Evolutionary conservation across 2,888 invertebrate species (phyloP).

Genomic region (Eupithecia subfuscata): DNA sequence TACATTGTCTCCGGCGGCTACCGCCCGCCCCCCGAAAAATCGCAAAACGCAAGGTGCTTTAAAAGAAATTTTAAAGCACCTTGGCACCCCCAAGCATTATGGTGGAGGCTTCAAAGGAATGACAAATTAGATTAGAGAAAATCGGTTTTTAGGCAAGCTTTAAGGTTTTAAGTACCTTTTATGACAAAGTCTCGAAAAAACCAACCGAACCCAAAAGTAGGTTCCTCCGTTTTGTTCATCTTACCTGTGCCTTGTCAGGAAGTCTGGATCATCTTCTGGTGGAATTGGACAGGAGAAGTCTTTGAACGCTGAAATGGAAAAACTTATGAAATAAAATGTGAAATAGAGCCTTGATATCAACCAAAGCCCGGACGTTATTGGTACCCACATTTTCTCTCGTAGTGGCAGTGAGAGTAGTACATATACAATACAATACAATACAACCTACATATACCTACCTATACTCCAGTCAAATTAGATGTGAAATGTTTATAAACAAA

Average conservation of each 20-base stretch:
- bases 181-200: background rate
- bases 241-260: constrained; percentile 54
- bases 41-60: too few species aligned
- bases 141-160: background rate
- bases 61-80: too few species aligned
- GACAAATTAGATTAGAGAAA: too few species aligned
- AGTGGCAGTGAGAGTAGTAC: background rate
- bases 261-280: constrained; percentile 47
- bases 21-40: too few species aligned
- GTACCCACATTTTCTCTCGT: background rate
- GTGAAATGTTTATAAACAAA: too few species aligned
- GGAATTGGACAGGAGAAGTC: constrained; percentile 60
- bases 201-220: background rate
- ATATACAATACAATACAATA: too few species aligned
- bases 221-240: background rate
- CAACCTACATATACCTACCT: too few species aligned
- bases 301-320: constrained; percentile 51
- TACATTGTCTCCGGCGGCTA: too few species aligned
- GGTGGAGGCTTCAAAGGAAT: too few species aligned
- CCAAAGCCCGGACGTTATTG: background rate
- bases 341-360: background rate
- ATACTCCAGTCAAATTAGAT: too few species aligned
- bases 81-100: too few species aligned
- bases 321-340: background rate
- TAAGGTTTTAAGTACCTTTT: background rate